Evolutionary conservation across 1,140 invertebrate genomes (phyloP).

Genomic region (Diabrotica undecimpunctata): DNA sequence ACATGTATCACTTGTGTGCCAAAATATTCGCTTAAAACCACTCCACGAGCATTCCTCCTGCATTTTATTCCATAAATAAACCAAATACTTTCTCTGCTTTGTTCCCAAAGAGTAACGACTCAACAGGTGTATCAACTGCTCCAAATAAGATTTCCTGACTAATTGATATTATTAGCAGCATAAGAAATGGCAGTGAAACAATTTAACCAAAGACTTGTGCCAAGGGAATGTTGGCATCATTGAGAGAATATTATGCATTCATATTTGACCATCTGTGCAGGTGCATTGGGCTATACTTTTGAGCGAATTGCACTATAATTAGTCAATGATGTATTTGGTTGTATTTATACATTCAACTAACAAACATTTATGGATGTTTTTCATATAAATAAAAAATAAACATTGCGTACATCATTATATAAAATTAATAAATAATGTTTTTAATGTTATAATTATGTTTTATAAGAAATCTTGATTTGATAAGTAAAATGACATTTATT

Average conservation of each 20-base stretch:
- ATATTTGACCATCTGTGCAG: slow-evolving; percentile 1
- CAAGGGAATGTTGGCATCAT: background rate
- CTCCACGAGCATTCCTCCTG: background rate
- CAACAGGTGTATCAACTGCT: background rate
- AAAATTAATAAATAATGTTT: no score
- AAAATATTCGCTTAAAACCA: background rate
- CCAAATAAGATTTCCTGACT: background rate
- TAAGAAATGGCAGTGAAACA: background rate
- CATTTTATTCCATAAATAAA: background rate
- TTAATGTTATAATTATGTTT: no score
- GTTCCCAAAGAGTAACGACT: background rate
- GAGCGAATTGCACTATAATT: no score
- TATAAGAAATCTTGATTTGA: no score
- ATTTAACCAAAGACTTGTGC: background rate
- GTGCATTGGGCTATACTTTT: background rate
- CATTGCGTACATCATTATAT: no score
- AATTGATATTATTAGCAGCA: slow-evolving; percentile 3
- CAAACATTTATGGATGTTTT: no score
- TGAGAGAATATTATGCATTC: background rate
- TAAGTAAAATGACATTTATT: no score
- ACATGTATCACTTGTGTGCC: background rate
- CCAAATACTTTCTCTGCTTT: background rate
- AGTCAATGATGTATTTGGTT: no score
- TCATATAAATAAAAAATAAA: no score
- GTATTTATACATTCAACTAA: no score